phyloP scores from a whole-genome alignment of 2,797 vertebrate genomes.

The Cynodonichthys magdalenae region DNA sequence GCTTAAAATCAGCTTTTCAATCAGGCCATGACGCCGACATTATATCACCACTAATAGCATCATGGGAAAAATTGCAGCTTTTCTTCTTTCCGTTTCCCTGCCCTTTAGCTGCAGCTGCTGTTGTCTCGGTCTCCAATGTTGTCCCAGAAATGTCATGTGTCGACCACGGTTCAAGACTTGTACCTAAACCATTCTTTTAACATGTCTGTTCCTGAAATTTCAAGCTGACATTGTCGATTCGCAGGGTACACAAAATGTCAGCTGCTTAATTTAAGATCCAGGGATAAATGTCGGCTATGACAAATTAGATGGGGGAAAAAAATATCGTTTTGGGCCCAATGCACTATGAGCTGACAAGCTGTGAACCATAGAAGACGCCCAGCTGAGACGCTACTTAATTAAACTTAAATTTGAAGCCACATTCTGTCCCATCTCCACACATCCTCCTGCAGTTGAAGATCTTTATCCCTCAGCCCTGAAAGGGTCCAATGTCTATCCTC shows the following conservation, averaged over 20 bases:
- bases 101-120: slow-evolving; percentile 47
- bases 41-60: slow-evolving; percentile 57
- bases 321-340: slow-evolving; percentile 58
- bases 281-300: slow-evolving; percentile 65
- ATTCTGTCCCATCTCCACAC: slow-evolving; percentile 27
- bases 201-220: slow-evolving; percentile 34
- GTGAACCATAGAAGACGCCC: slow-evolving; percentile 48
- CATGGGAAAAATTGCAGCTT: slow-evolving; percentile 57
- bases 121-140: slow-evolving; percentile 42
- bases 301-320: slow-evolving; percentile 64
- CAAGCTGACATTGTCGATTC: slow-evolving; percentile 67
- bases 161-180: slow-evolving; percentile 45
- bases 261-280: slow-evolving; percentile 72
- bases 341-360: slow-evolving; percentile 57
- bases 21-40: slow-evolving; percentile 28
- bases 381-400: slow-evolving; percentile 53
- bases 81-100: slow-evolving; percentile 40
- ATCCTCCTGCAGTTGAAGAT: slow-evolving; percentile 32
- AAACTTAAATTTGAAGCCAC: slow-evolving; percentile 52
- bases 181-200: slow-evolving; percentile 23
- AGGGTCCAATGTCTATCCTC: slow-evolving; percentile 43
- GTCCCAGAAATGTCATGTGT: slow-evolving; percentile 72
- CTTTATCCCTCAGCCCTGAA: slow-evolving; percentile 30
- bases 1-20: slow-evolving; percentile 56
- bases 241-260: slow-evolving; percentile 68